These are phyloP conservation scores for Camponotus fellah DNA, from an alignment of 2,888 invertebrate genomes.

Conservation along the genomic window DNA sequence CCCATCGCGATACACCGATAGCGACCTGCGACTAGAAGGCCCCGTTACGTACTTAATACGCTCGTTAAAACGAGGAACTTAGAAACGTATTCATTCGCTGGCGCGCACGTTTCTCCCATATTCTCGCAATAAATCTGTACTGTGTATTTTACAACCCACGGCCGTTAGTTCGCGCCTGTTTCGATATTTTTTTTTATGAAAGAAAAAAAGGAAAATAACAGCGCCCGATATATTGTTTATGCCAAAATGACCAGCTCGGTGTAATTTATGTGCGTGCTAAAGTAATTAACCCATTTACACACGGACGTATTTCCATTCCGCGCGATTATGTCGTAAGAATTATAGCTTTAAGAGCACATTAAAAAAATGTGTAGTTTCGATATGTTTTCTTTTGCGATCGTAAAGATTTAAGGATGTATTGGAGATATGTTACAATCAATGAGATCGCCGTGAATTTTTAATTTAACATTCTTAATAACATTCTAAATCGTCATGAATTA, in stretches of 20 bases:
- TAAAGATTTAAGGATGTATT: too few relatives aligned
- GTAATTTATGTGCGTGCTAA: slow-evolving; percentile 21
- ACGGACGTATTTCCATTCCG: slow-evolving; percentile 4
- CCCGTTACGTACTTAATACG: slow-evolving; percentile 56
- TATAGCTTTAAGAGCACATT: neutral
- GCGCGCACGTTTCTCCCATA: slow-evolving; percentile 32
- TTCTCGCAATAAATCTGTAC: slow-evolving; percentile 39
- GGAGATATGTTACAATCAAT: too few relatives aligned
- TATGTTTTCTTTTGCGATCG: neutral
- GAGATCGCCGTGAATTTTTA: too few relatives aligned
- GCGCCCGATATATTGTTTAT: neutral
- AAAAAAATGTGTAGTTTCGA: neutral
- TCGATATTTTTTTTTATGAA: slow-evolving; percentile 1
- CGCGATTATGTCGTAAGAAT: neutral
- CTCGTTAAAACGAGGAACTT: slow-evolving; percentile 56
- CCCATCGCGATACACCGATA: slow-evolving; percentile 51
- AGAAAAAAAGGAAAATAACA: neutral
- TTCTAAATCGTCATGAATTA: too few relatives aligned
- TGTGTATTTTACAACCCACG: slow-evolving; percentile 51
- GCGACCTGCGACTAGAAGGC: slow-evolving; percentile 41
- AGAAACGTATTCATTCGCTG: slow-evolving; percentile 39
- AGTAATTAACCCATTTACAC: slow-evolving; percentile 21
- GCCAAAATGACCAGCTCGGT: slow-evolving; percentile 13
- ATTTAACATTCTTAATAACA: too few relatives aligned
- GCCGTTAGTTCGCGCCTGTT: slow-evolving; percentile 45